phyloP scores from a whole-genome alignment of 2,797 vertebrate genomes.

The Hypotaenidia okinawae region DNA sequence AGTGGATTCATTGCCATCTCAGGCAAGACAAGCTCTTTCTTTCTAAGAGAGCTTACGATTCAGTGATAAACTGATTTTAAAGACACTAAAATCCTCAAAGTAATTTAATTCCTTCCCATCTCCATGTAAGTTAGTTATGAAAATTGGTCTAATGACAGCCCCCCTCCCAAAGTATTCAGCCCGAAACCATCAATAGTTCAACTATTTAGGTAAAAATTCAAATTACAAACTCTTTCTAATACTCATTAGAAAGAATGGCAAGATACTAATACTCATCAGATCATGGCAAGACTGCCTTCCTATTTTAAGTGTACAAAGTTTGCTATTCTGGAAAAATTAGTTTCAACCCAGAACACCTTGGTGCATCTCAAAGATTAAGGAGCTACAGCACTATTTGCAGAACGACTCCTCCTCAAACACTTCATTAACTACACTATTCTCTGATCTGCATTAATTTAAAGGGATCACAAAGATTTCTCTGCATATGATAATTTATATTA shows the following conservation, averaged over 20 bases:
- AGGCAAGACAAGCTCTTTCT: background rate
- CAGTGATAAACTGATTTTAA: background rate
- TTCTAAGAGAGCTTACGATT: background rate
- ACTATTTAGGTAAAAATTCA: background rate
- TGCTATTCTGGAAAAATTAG: constrained; percentile 3
- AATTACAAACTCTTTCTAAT: background rate
- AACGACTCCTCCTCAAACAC: constrained; percentile 53
- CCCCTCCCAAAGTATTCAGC: background rate
- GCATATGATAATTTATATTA: constrained; percentile 38
- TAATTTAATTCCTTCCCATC: background rate
- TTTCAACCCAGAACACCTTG: constrained; percentile 26
- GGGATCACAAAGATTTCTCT: constrained; percentile 25
- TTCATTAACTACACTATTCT: constrained; percentile 39
- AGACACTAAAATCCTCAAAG: background rate
- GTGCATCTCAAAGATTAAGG: constrained; percentile 26
- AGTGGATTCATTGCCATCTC: background rate
- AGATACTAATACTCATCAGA: background rate
- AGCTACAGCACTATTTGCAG: constrained; percentile 35
- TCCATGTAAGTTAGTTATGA: background rate
- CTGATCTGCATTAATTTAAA: constrained; percentile 32
- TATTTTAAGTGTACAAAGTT: background rate
- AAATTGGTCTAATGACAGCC: background rate
- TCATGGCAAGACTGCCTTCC: background rate
- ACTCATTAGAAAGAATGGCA: background rate
- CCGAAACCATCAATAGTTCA: background rate